These are phyloP conservation scores for Urocitellus parryii DNA, from an alignment of 2,113 vertebrate species.

Conservation along the genomic window DNA sequence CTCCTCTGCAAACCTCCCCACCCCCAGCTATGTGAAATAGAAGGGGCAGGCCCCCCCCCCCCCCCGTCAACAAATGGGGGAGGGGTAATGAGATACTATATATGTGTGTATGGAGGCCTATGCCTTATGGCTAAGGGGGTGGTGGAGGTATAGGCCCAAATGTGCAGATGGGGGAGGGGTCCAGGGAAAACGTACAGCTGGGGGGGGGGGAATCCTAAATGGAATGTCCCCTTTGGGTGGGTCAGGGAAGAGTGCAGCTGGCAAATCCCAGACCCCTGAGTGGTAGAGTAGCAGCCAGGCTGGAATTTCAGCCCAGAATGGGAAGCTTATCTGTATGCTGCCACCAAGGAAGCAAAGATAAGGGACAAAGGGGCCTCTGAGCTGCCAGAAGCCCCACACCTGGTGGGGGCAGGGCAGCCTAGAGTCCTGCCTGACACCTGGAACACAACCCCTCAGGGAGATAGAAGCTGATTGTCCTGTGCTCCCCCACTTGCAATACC, in stretches of 20 bases:
- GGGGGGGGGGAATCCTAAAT: too few relatives aligned
- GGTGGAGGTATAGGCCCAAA: not conserved
- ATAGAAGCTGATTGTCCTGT: not conserved
- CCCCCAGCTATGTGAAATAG: not conserved
- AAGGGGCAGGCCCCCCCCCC: not conserved
- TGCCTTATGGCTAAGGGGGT: not conserved
- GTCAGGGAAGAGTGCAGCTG: constrained; percentile 33
- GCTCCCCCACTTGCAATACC: not conserved
- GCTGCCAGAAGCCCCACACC: constrained; percentile 66
- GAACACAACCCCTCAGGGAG: constrained; percentile 14
- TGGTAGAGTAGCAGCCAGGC: constrained; percentile 35
- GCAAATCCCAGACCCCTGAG: constrained; percentile 43
- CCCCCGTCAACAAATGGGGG: not conserved
- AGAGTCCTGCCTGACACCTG: constrained; percentile 1
- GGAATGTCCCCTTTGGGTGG: not conserved
- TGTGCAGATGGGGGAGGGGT: not conserved
- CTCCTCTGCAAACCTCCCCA: not conserved
- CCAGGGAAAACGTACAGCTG: not conserved
- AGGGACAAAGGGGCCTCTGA: constrained; percentile 79
- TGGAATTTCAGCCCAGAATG: constrained; percentile 79
- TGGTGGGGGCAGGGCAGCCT: constrained; percentile 25
- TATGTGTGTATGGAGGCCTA: not conserved
- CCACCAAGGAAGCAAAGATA: constrained; percentile 71
- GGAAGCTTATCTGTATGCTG: constrained; percentile 74
- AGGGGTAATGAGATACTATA: not conserved